These are phyloP conservation scores for Ptychoptera contaminata DNA, from an alignment of 2,888 invertebrate species.

Conservation along the genomic window DNA sequence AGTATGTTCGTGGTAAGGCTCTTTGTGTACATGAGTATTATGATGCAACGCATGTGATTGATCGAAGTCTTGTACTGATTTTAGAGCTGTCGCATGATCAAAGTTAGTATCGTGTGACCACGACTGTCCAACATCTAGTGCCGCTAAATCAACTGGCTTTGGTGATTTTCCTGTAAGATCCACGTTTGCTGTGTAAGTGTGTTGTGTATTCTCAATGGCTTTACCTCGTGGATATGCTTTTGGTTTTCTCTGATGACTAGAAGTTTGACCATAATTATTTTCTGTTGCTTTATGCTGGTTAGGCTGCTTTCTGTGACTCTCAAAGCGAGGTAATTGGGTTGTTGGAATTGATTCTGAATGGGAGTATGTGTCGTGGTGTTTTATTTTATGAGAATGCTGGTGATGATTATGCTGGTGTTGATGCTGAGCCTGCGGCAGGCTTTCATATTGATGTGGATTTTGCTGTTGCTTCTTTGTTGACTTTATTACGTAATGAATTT, in stretches of 20 bases:
- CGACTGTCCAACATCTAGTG: slow-evolving; percentile 14
- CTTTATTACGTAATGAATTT: no score
- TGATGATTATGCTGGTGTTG: neutral
- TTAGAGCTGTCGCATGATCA: slow-evolving; percentile 26
- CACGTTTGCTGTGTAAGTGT: neutral
- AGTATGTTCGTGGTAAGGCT: neutral
- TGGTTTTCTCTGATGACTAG: no score
- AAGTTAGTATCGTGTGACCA: slow-evolving; percentile 20
- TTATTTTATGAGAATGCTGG: no score
- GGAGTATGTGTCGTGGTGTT: no score
- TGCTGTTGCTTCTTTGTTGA: neutral
- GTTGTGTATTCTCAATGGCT: neutral
- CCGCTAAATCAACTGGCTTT: slow-evolving; percentile 15
- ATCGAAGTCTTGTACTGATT: slow-evolving; percentile 27
- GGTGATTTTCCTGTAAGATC: slow-evolving; percentile 14
- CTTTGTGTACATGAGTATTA: no score
- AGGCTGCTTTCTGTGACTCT: no score
- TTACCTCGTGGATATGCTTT: no score
- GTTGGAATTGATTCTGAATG: no score
- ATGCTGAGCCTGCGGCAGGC: neutral
- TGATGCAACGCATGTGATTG: slow-evolving; percentile 20
- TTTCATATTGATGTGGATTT: neutral
- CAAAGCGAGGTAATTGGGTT: no score
- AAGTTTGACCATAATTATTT: no score
- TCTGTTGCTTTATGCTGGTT: no score